Conservation (phyloP, 2,888 invertebrate genomes). For the Trichopoda pennipes region DNA sequence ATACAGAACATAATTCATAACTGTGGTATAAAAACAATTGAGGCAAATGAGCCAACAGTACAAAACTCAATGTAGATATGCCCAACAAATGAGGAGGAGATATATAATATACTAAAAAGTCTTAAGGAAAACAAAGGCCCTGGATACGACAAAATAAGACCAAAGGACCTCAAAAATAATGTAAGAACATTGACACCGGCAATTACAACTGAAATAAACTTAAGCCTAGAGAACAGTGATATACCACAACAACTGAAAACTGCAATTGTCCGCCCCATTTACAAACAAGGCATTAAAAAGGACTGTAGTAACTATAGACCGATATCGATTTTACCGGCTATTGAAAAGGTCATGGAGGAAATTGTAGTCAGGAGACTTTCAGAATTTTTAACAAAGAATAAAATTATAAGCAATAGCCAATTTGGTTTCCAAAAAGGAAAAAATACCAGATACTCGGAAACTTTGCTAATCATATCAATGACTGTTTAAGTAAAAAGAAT, state of each 20-base stretch:
- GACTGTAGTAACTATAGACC: no score
- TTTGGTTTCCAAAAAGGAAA: no score
- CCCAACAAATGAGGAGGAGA: neutral
- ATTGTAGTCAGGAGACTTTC: no score
- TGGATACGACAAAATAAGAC: neutral
- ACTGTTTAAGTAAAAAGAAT: no score
- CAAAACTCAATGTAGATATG: neutral
- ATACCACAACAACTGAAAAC: conserved; percentile 2
- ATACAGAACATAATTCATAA: neutral
- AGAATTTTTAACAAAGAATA: no score
- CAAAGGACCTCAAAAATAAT: neutral
- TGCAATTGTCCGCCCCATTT: neutral
- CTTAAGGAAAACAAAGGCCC: neutral
- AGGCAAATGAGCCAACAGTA: neutral
- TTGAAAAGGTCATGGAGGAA: neutral
- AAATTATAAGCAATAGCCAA: no score
- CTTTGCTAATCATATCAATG: no score
- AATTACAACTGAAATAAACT: neutral
- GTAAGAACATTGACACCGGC: neutral
- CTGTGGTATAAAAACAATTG: neutral
- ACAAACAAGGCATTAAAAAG: neutral
- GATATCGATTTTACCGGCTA: no score
- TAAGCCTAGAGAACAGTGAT: neutral
- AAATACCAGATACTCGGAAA: no score
- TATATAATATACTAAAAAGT: neutral